Conservation (phyloP, 2,113 vertebrate genomes). For the Arenaria interpres region DNA sequence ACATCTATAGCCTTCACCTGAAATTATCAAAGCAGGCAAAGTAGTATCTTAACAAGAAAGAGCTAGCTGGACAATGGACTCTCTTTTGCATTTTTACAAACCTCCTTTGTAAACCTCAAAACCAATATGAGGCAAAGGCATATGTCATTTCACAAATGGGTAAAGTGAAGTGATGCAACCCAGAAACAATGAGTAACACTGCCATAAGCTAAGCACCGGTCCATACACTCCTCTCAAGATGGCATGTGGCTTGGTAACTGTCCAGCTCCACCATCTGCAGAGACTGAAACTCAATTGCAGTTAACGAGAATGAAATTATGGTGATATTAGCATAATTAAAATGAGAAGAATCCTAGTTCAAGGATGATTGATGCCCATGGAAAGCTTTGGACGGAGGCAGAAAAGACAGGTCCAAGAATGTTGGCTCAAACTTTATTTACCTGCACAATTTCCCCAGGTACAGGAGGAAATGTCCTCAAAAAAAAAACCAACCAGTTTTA, state of each 20-base stretch:
- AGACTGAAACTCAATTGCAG: constrained; percentile 56
- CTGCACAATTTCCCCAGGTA: constrained; percentile 14
- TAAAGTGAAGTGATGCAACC: neutral
- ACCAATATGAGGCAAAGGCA: neutral
- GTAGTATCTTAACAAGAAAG: neutral
- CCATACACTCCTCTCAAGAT: constrained; percentile 17
- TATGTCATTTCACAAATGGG: neutral
- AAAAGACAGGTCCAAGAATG: constrained; percentile 36
- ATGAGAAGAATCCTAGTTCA: constrained; percentile 59
- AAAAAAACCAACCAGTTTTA: neutral
- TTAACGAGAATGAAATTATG: constrained; percentile 67
- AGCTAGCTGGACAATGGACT: neutral
- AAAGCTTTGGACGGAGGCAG: constrained; percentile 21
- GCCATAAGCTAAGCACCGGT: neutral
- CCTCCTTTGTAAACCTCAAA: neutral
- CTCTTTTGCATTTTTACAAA: neutral
- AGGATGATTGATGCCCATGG: constrained; percentile 61
- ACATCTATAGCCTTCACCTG: neutral
- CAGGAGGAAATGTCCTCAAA: neutral
- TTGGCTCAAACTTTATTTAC: constrained; percentile 52
- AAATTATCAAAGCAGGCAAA: neutral
- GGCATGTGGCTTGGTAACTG: constrained; percentile 28
- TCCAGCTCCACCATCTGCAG: constrained; percentile 49
- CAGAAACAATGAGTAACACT: neutral
- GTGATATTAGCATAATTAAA: constrained; percentile 64